A percentile compares a stretch with the other conserved stretches of the same genome.
phyloP scores from a whole-genome alignment of 2,113 vertebrate species.

The Pseudorectes ferrugineus region DNA sequence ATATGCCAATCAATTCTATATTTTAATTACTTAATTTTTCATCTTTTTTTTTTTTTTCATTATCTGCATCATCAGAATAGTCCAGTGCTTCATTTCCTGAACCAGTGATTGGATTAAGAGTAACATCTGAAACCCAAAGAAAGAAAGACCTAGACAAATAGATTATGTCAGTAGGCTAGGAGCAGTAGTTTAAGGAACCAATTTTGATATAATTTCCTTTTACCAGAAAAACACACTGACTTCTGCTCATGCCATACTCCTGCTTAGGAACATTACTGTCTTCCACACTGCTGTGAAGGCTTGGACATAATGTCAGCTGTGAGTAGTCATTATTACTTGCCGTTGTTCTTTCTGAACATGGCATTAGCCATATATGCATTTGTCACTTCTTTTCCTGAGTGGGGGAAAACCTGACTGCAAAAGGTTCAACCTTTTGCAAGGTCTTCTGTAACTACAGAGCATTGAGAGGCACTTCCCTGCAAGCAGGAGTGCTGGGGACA shows the following conservation, averaged over 20 bases:
- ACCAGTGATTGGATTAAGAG: background rate
- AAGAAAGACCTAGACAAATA: background rate
- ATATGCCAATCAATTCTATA: background rate
- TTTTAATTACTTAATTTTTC: background rate
- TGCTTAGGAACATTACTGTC: background rate
- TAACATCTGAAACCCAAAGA: background rate
- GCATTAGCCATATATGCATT: background rate
- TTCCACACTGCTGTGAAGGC: background rate
- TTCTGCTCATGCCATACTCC: background rate
- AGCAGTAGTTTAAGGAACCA: background rate
- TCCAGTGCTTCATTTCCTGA: background rate
- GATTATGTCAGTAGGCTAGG: background rate
- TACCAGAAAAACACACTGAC: accelerated
- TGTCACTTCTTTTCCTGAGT: background rate
- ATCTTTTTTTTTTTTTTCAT: background rate
- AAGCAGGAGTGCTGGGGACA: background rate
- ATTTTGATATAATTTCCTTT: background rate
- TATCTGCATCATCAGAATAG: background rate
- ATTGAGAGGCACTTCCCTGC: background rate
- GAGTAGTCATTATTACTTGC: background rate
- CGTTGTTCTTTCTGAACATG: background rate
- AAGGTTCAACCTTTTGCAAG: background rate
- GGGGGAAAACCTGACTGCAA: background rate
- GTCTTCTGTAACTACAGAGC: background rate
- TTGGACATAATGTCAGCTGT: background rate